Evolutionary conservation across 2,888 invertebrate species (phyloP), one percentile per base, ranked within the genome.

Genomic region (Herminia tarsipennalis): DNA sequence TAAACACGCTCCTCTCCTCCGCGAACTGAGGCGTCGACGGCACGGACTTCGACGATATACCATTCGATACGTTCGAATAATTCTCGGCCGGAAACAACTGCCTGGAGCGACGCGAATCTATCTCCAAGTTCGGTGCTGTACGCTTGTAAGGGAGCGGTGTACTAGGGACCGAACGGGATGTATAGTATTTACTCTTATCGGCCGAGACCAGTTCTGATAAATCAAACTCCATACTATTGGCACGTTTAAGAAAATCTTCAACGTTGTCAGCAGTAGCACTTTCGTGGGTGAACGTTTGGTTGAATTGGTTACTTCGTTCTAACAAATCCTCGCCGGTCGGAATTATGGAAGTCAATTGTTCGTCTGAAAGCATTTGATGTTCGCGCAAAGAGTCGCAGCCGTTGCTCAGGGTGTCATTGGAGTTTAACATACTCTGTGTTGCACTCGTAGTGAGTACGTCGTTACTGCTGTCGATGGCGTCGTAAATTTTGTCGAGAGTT

Each of bases 11-110:
- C 36, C 90, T 76, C 17, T 90, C 91, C 54, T 92, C 87, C 8
- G 87, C 83, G 47, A 94, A 79, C 63, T 94, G 92, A 9, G 96
- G 96, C 32, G 82, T 82, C 5, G 95, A 94, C 14, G 96, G 96
- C 82, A 96, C 95, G 0, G 96, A 96, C 73, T 95, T 94, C 8
- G 95, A 95, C 27, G 86, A 88, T 62, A 93, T 92, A 25, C 93
- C 93, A 60, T 93, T 91, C n/a, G 86, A 68, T 35, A 71, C 62
- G 49, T 60, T 76, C 2, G 79, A 58, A 55, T 80, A 84, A 39
- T 71, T 78, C 4, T 84, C 83, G 1, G 84, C 61, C 1, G 83
- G 58, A 57, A 88, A 88, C 25, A 85, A 52, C 46, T 86, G 85
- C 25, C 86, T 69, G n/a, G 84, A 78, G 21, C 83, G 85, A 28